These are phyloP conservation scores for Phlogophora meticulosa DNA, from an alignment of 2,888 invertebrate genomes.

Conservation along the genomic window DNA sequence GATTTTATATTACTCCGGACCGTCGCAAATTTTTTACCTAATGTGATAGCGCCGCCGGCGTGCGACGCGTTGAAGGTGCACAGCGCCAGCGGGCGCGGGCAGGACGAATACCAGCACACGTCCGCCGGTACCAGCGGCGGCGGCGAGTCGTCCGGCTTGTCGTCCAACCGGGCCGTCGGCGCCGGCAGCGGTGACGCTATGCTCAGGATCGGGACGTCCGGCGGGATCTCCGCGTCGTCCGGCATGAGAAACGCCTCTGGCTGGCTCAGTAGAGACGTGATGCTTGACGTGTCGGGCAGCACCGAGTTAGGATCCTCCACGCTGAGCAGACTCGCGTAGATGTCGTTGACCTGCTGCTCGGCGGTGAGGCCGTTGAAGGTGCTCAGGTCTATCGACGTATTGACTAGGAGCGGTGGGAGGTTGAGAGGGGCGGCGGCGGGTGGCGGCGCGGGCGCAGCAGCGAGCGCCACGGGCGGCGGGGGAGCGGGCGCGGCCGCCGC, in stretches of 20 bases:
- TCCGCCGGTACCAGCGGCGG: slow-evolving; percentile 80
- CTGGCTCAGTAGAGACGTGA: slow-evolving; percentile 82
- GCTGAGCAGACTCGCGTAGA: slow-evolving; percentile 83
- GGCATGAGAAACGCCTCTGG: slow-evolving; percentile 80
- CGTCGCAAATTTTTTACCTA: slow-evolving; percentile 89
- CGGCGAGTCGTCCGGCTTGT: slow-evolving; percentile 72
- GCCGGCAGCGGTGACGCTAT: slow-evolving; percentile 69
- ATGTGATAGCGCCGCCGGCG: slow-evolving; percentile 90
- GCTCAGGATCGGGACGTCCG: slow-evolving; percentile 76
- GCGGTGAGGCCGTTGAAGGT: slow-evolving; percentile 82
- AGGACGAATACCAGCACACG: slow-evolving; percentile 89
- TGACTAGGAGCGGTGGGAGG: slow-evolving; percentile 83
- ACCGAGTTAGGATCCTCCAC: slow-evolving; percentile 81
- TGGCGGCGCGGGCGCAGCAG: slow-evolving; percentile 61
- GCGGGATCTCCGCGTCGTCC: slow-evolving; percentile 77
- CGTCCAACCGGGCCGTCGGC: slow-evolving; percentile 66
- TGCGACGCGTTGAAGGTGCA: slow-evolving; percentile 91
- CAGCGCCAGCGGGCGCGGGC: slow-evolving; percentile 91
- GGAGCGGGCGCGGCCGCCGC: slow-evolving; percentile 63
- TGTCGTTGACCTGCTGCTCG: slow-evolving; percentile 86
- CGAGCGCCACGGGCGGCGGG: slow-evolving; percentile 57
- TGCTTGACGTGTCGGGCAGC: slow-evolving; percentile 82
- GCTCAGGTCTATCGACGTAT: slow-evolving; percentile 81
- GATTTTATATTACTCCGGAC: slow-evolving; percentile 89
- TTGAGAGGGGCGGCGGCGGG: slow-evolving; percentile 67